Percentiles rank a stretch among this genome's conserved stretches.
These are phyloP conservation scores for Eurois occulta DNA, from an alignment of 2,888 invertebrate genomes.

Conservation along the genomic window DNA sequence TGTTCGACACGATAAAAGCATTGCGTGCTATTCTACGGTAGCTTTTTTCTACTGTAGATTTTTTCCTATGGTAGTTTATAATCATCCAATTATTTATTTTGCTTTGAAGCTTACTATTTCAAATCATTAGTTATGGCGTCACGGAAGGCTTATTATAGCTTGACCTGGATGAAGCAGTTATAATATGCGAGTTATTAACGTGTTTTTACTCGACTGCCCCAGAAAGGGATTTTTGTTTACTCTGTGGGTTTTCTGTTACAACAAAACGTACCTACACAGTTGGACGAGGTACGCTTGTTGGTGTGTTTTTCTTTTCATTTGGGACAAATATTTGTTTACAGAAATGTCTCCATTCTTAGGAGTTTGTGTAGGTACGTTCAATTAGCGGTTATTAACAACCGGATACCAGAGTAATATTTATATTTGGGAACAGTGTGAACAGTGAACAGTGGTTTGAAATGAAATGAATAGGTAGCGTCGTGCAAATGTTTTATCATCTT, in stretches of 20 bases:
- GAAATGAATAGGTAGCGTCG: background rate
- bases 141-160: constrained; percentile 57
- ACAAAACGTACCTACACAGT: constrained; percentile 7
- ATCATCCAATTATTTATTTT: constrained; percentile 55
- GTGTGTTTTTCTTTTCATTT: background rate
- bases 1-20: constrained; percentile 21
- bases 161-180: constrained; percentile 45
- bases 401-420: background rate
- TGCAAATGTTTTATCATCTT: background rate
- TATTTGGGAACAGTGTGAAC: background rate
- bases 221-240: constrained; percentile 7
- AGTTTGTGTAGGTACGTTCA: background rate
- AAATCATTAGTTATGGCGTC: constrained; percentile 54
- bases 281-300: background rate
- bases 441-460: background rate
- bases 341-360: background rate
- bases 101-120: constrained; percentile 52
- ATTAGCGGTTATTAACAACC: background rate
- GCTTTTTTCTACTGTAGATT: constrained; percentile 21
- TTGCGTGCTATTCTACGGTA: constrained; percentile 53
- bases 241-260: background rate
- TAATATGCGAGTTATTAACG: constrained; percentile 16
- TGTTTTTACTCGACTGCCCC: constrained; percentile 7
- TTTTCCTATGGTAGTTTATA: constrained; percentile 40
- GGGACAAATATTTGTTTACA: background rate